phyloP scores from a whole-genome alignment of 2,113 vertebrate species.

The Heliornis fulica region DNA sequence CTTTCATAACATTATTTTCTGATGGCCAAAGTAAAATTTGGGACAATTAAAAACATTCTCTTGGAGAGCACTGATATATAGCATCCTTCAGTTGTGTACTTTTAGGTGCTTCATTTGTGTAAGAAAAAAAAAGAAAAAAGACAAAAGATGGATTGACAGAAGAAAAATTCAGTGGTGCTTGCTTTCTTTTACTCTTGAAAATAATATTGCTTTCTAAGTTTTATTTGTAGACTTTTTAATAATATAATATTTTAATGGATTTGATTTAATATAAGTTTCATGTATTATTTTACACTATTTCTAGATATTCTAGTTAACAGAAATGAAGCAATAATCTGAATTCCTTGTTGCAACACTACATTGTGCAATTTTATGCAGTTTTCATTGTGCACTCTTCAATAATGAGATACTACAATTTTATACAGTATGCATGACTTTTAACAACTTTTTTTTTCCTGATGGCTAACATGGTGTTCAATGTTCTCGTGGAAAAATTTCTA shows the following conservation, averaged over 20 bases:
- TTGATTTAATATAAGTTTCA: not conserved
- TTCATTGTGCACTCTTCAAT: not conserved
- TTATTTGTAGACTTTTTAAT: not conserved
- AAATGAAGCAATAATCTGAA: not conserved
- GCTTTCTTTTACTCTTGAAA: not conserved
- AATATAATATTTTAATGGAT: not conserved
- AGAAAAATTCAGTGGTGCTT: not conserved
- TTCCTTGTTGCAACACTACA: not conserved
- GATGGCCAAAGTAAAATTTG: not conserved
- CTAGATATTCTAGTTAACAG: not conserved
- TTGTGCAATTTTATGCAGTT: not conserved
- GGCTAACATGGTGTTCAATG: not conserved
- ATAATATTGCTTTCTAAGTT: not conserved
- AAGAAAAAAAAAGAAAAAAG: not conserved
- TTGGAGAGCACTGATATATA: not conserved
- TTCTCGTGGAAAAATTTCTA: not conserved
- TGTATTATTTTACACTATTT: not conserved
- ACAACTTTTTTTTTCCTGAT: not conserved
- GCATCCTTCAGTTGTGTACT: too few species aligned
- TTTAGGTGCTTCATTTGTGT: not conserved
- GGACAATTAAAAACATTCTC: not conserved
- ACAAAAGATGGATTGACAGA: accelerated
- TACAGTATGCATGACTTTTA: not conserved
- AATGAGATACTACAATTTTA: not conserved
- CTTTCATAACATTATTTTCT: not conserved